A percentile compares a stretch with the other conserved stretches of the same genome.
These are phyloP conservation scores for Mactromeris polynyma DNA, from an alignment of 2,888 invertebrate genomes.

Conservation along the genomic window DNA sequence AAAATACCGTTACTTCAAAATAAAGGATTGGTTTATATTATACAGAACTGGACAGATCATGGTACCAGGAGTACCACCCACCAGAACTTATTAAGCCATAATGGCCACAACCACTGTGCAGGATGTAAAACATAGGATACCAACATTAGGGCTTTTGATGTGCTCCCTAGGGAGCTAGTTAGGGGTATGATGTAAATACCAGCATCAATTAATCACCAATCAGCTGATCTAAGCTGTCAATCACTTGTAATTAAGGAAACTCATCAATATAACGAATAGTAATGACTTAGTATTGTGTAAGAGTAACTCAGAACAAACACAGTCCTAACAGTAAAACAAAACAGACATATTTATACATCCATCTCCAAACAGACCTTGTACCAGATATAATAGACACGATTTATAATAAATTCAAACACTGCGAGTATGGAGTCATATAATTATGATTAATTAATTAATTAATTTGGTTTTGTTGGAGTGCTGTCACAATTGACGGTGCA, in stretches of 20 bases:
- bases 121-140: not conserved
- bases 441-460: not conserved
- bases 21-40: not conserved
- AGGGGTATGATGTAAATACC: slow-evolving; percentile 58
- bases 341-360: not conserved
- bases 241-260: slow-evolving; percentile 43
- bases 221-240: slow-evolving; percentile 60
- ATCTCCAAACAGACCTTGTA: not conserved
- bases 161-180: slow-evolving; percentile 42
- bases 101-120: slow-evolving; percentile 12
- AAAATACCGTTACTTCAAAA: not conserved
- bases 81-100: not conserved
- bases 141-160: slow-evolving; percentile 30
- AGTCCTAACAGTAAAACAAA: not conserved
- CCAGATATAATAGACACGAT: not conserved
- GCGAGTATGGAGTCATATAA: not conserved
- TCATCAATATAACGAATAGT: not conserved
- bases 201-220: slow-evolving; percentile 58
- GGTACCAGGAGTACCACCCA: not conserved
- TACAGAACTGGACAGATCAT: not conserved
- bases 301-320: not conserved
- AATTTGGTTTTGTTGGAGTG: not conserved
- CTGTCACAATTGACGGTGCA: not conserved
- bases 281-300: slow-evolving; percentile 2
- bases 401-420: not conserved